These are phyloP conservation scores for Semnornis frantzii DNA, from an alignment of 2,113 vertebrate genomes.

Conservation along the genomic window DNA sequence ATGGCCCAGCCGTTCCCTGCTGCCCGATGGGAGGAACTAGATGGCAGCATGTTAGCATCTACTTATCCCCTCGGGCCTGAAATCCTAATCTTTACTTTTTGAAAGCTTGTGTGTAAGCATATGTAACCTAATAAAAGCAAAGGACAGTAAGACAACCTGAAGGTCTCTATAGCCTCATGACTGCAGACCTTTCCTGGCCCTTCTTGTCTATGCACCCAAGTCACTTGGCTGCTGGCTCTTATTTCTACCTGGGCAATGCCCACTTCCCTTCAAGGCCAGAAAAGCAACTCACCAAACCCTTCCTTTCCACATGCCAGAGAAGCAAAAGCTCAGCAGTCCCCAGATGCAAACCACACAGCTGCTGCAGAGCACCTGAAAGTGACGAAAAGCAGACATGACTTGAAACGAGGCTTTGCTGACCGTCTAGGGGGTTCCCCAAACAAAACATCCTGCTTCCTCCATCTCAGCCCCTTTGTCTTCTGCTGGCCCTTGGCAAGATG, in stretches of 20 bases:
- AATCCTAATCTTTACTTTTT: background rate
- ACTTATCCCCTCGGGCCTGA: background rate
- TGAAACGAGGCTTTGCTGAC: background rate
- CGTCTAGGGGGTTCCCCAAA: background rate
- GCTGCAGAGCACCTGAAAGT: background rate
- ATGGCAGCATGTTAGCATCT: background rate
- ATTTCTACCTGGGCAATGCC: background rate
- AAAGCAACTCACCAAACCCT: background rate
- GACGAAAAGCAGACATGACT: background rate
- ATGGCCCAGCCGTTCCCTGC: background rate
- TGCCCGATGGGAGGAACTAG: background rate
- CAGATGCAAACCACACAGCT: background rate
- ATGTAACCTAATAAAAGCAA: background rate
- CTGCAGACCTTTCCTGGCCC: background rate
- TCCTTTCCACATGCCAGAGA: background rate
- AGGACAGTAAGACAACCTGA: background rate
- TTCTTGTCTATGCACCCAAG: background rate
- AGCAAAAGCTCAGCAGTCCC: background rate
- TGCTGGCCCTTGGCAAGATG: background rate
- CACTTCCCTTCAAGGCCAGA: background rate
- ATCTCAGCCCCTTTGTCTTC: background rate
- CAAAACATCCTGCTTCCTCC: background rate
- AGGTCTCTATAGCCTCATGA: background rate
- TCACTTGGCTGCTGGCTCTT: background rate
- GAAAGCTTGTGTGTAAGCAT: background rate